Base-by-base conservation (phyloP, 2,888 invertebrate species). In the Platycheirus albimanus region DNA sequence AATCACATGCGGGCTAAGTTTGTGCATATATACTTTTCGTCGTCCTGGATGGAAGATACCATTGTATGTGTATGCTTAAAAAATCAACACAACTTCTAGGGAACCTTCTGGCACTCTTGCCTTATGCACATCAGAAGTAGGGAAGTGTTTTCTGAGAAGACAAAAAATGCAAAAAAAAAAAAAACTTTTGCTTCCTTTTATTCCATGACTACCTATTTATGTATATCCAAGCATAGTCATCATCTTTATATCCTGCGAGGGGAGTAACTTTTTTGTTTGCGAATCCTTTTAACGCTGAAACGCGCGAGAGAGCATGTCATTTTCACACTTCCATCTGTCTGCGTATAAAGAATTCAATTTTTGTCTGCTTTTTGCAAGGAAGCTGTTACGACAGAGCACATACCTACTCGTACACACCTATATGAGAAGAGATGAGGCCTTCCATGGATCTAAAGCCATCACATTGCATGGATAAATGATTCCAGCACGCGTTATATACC, bases 241-340 rank as follows among this genome's bases (percentile, higher is more conserved):
- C 61, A 41, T 67, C 47, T 79, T 69, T 79, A 49, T 79, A 54
- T 15, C 58, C 24, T 17, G 63, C 13, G 1, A 51, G 54, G 63
- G 47, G 52, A 10, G 17, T 17, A 10, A 24, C 24, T 56, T 19
- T 61, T 74, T 54, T 80, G 69, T 80, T 69, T 45, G 79, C 51
- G 41, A 63, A 63, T 45, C 33, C 49, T 67, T 58, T 69, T 24
- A 43, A n/a, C 41, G 58, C 17, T 74, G 74, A 67, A 69, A 43
- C 45, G 56, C 64, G 47, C 78, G 52, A 28, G 28, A 52, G 20
- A 72, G 72, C 69, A 75, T 69, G 74, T 69, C 79, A 74, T 80
- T 75, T 75, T 80, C 75, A 75, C 79, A 69, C 75, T 75, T 80
- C 56, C 79, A 64, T 56, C 74, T 63, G 36, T 69, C 69, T 69